Evolutionary conservation across 2,113 vertebrate species (phyloP), one percentile per base, ranked within the genome.

Genomic region (Gymnorhina tibicen): DNA sequence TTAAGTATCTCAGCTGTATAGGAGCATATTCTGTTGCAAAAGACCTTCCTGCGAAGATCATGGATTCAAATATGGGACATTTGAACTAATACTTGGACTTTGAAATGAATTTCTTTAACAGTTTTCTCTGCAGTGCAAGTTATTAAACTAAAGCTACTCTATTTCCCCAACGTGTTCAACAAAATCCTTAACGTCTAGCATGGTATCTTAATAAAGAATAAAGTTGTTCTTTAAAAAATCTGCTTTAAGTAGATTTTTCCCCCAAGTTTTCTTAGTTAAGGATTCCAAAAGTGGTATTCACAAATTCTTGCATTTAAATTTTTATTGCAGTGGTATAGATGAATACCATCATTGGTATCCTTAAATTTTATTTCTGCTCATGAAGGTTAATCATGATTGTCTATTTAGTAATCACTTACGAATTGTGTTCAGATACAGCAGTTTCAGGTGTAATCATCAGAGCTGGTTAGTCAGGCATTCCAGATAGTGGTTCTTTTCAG

Each of bases 401-500:
- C 98, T 99, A 97, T 98, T 97, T 98, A 98, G 98, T 98, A 98
- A 98, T 98, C 98, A 98, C 98, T 98, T 98, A 98, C 96, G 99
- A 99, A 99, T 99, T 98, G 98, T 99, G 99, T 99, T 99, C 98
- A 98, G 98, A 98, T 99, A 98, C 98, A 98, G 99, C 99, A 99
- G 99, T 99, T 99, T 99, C 99, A 98, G 99, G 99, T 99, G 99
- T 99, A 99, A 99, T 99, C 99, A 99, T 99, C 99, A 99, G 98
- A 98, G 98, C 99, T 99, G 99, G 99, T 99, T 99, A 99, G 99
- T 99, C 99, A 99, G 99, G 99, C 99, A 99, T 99, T 99, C 99
- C 99, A 99, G 99, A 99, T 99, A 99, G 99, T 99, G 99, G 99
- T 99, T 99, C 99, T 99, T 99, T 99, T 99, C 98, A 99, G 99